Conservation (phyloP, 2,797 vertebrate species). For the Pipistrellus pipistrellus region DNA sequence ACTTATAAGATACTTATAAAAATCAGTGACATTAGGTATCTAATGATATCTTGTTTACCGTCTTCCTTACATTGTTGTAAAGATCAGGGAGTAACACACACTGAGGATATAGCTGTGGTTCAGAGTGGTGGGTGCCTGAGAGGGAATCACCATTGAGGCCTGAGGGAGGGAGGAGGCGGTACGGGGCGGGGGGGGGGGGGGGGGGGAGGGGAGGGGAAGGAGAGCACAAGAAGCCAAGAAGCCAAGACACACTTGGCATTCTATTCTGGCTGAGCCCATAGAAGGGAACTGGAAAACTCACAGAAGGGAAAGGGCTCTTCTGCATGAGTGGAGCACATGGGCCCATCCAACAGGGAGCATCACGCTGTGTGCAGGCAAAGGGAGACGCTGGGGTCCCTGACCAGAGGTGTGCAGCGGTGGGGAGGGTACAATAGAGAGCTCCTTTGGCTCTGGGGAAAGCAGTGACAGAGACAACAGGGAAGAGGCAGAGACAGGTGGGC, state of each 20-base stretch:
- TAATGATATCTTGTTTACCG: neutral
- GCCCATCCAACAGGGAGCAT: neutral
- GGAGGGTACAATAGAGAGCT: neutral
- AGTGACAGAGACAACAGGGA: neutral
- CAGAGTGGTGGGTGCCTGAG: neutral
- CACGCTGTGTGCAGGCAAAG: neutral
- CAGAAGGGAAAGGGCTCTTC: neutral
- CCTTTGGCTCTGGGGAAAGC: neutral
- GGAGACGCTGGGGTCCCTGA: neutral
- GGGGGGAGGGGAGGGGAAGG: neutral
- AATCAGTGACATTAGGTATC: neutral
- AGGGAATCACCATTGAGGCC: neutral
- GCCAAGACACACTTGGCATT: neutral
- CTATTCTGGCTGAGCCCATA: neutral
- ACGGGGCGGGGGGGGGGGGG: neutral
- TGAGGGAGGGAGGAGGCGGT: neutral
- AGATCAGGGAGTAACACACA: neutral
- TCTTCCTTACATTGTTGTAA: neutral
- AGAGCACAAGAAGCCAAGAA: neutral
- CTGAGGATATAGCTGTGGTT: neutral
- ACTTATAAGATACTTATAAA: neutral
- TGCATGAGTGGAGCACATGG: accelerated
- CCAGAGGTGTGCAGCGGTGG: too few species aligned
- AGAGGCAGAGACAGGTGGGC: neutral
- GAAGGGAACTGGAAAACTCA: neutral